Conservation (phyloP, 2,797 vertebrate species). For the Paguma larvata region DNA sequence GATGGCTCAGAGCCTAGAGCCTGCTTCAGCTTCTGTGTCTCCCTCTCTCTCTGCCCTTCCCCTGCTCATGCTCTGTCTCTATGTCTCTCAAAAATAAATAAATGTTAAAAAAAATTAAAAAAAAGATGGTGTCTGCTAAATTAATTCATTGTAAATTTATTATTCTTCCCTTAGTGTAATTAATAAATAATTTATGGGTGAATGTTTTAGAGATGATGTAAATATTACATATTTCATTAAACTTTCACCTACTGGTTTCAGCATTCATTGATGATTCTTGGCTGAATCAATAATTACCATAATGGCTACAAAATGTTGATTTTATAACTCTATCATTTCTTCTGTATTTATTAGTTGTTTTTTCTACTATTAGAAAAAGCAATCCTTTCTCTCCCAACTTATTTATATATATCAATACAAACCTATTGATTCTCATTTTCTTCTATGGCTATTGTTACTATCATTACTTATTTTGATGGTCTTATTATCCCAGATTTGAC, state of each 20-base stretch:
- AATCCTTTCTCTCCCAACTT: not conserved
- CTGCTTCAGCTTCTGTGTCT: no score
- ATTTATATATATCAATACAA: not conserved
- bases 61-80: no score
- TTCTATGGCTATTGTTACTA: not conserved
- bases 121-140: not conserved
- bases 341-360: not conserved
- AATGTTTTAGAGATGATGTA: not conserved
- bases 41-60: no score
- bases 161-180: not conserved
- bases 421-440: not conserved
- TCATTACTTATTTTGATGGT: slow-evolving; percentile 9
- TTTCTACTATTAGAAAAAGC: not conserved
- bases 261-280: not conserved
- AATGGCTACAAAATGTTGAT: not conserved
- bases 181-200: not conserved
- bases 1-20: no score
- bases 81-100: no score
- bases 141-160: not conserved
- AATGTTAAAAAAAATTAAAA: no score
- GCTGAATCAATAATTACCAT: not conserved
- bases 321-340: not conserved
- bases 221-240: not conserved
- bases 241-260: not conserved
- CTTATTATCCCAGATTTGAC: not conserved